phyloP scores from a whole-genome alignment of 1,140 invertebrate genomes.

The Lasioglossum albipes region DNA sequence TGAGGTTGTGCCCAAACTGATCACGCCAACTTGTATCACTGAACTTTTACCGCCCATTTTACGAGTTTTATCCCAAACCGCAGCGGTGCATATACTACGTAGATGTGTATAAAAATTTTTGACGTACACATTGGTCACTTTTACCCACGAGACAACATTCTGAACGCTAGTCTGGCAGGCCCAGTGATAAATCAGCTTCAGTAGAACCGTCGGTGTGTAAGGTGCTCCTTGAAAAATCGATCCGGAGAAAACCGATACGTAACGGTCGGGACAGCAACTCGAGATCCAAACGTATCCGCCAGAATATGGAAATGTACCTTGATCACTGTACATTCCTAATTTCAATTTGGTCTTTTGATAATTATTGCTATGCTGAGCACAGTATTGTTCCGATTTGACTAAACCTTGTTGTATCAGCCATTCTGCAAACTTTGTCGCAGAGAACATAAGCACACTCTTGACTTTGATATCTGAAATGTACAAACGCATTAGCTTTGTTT shows the following conservation, averaged over 20 bases:
- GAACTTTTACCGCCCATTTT: slow-evolving; percentile 84
- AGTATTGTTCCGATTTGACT: slow-evolving; percentile 88
- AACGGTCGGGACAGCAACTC: slow-evolving; percentile 89
- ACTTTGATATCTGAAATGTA: slow-evolving; percentile 83
- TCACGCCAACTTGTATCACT: slow-evolving; percentile 87
- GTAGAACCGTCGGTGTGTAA: slow-evolving; percentile 88
- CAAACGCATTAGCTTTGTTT: slow-evolving; percentile 6
- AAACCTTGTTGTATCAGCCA: slow-evolving; percentile 93
- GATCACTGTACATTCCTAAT: slow-evolving; percentile 90
- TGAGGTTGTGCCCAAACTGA: slow-evolving; percentile 92
- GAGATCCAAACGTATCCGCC: slow-evolving; percentile 95
- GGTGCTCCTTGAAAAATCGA: slow-evolving; percentile 92
- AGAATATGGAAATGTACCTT: slow-evolving; percentile 90
- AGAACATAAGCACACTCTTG: slow-evolving; percentile 88
- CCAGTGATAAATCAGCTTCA: slow-evolving; percentile 95
- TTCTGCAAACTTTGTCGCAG: slow-evolving; percentile 90
- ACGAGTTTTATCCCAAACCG: slow-evolving; percentile 87
- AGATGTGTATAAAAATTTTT: slow-evolving; percentile 90
- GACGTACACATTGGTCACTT: slow-evolving; percentile 88
- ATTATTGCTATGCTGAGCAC: slow-evolving; percentile 82
- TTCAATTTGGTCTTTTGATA: slow-evolving; percentile 84
- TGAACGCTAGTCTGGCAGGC: slow-evolving; percentile 92
- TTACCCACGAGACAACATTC: slow-evolving; percentile 93
- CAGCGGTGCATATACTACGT: slow-evolving; percentile 88
- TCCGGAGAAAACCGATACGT: slow-evolving; percentile 91